Evolutionary conservation across 1,140 invertebrate genomes (phyloP).

Genomic region (Brachionus koreanus): DNA sequence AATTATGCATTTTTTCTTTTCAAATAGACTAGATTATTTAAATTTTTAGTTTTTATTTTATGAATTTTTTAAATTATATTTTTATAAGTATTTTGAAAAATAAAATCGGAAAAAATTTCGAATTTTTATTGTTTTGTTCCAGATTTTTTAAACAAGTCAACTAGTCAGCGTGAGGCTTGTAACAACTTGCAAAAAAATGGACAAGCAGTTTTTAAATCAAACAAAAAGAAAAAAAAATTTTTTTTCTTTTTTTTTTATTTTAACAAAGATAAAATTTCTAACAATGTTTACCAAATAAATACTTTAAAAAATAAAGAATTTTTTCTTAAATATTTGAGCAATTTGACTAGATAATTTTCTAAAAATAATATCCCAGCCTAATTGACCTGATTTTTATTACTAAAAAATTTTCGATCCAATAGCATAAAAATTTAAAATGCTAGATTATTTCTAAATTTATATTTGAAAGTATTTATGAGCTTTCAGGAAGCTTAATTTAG

Average conservation of each 20-base stretch:
- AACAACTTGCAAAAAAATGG: neutral
- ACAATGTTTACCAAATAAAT: neutral
- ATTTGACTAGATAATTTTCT: neutral
- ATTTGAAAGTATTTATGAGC: neutral
- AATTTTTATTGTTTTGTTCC: neutral
- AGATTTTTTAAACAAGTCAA: neutral
- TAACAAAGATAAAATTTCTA: neutral
- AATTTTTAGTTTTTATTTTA: neutral
- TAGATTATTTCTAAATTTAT: neutral
- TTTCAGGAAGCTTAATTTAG: neutral
- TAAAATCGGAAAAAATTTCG: neutral
- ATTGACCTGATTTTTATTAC: neutral
- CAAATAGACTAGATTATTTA: neutral
- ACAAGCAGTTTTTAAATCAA: neutral
- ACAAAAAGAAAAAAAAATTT: neutral
- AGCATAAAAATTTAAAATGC: neutral
- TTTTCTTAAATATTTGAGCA: neutral
- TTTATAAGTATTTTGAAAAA: conserved; percentile 16
- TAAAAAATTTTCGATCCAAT: neutral
- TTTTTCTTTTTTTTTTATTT: conserved; percentile 1
- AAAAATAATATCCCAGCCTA: neutral
- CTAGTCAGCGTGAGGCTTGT: neutral
- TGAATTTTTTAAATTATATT: neutral
- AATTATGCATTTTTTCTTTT: neutral
- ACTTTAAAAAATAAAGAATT: neutral